Percentiles rank a stretch among this genome's conserved stretches.
Conservation (phyloP, 2,797 vertebrate species). For the Paramormyrops hopkinsi region DNA sequence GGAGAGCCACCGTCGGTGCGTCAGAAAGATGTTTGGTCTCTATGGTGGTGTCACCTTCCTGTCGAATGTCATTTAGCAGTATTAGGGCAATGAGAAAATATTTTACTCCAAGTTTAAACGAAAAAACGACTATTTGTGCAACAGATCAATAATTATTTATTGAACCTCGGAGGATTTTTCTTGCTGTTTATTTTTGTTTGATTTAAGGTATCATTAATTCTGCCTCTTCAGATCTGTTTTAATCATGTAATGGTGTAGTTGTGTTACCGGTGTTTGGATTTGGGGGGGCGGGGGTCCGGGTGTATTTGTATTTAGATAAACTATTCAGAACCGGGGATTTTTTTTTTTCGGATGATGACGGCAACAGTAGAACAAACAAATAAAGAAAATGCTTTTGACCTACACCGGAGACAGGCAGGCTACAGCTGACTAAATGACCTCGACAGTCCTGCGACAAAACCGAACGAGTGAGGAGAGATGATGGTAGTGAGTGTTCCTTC, state of each 20-base stretch:
- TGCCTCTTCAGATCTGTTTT: background rate
- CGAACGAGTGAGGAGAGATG: constrained; percentile 12
- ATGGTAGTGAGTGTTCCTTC: background rate
- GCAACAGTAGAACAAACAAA: background rate
- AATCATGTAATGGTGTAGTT: background rate
- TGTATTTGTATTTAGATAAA: background rate
- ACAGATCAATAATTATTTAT: background rate
- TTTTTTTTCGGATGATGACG: background rate
- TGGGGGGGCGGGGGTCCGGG: background rate
- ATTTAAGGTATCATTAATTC: background rate
- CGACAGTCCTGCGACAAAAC: constrained; percentile 44
- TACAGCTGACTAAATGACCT: constrained; percentile 40
- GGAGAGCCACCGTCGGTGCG: background rate
- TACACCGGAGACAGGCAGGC: background rate
- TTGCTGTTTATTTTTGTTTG: background rate
- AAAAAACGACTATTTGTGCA: background rate
- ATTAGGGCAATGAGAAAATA: background rate
- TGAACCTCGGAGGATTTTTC: background rate
- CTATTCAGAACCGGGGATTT: background rate
- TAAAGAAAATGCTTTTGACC: background rate
- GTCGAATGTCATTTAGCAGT: background rate
- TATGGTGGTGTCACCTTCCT: background rate
- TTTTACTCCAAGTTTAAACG: constrained; percentile 3
- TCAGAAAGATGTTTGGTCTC: background rate
- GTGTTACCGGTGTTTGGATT: background rate